Percentiles rank a stretch among this genome's conserved stretches.
These are phyloP conservation scores for Empidonax traillii DNA, from an alignment of 2,113 vertebrate species.

Conservation along the genomic window DNA sequence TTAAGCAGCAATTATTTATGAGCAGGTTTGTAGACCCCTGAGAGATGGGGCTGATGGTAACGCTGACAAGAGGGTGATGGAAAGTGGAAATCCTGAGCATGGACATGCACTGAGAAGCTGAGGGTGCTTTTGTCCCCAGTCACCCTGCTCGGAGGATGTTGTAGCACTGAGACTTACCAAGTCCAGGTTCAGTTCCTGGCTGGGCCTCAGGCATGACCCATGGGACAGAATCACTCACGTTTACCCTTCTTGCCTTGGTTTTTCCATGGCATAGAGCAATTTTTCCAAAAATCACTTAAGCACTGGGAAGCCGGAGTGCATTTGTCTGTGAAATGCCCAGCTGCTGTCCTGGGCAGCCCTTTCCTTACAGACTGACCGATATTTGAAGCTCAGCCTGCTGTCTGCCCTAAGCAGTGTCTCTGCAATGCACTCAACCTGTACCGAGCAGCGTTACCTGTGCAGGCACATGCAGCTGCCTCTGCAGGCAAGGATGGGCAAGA, in stretches of 20 bases:
- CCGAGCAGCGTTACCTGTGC: accelerated
- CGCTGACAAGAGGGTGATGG: not conserved
- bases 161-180: not conserved
- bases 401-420: not conserved
- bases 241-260: not conserved
- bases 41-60: not conserved
- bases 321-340: not conserved
- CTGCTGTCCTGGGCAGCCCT: not conserved
- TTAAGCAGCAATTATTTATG: not conserved
- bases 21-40: not conserved
- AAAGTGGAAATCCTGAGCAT: not conserved
- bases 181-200: not conserved
- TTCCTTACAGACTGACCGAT: not conserved
- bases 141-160: not conserved
- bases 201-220: accelerated
- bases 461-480: not conserved
- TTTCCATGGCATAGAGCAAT: not conserved
- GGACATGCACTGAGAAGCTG: not conserved
- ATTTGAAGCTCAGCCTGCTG: not conserved
- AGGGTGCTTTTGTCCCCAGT: not conserved
- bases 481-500: not conserved
- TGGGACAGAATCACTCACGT: not conserved
- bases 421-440: not conserved
- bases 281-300: not conserved
- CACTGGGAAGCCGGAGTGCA: not conserved